Evolutionary conservation across 2,888 invertebrate genomes (phyloP).

Genomic region (Byasa hedistus): DNA sequence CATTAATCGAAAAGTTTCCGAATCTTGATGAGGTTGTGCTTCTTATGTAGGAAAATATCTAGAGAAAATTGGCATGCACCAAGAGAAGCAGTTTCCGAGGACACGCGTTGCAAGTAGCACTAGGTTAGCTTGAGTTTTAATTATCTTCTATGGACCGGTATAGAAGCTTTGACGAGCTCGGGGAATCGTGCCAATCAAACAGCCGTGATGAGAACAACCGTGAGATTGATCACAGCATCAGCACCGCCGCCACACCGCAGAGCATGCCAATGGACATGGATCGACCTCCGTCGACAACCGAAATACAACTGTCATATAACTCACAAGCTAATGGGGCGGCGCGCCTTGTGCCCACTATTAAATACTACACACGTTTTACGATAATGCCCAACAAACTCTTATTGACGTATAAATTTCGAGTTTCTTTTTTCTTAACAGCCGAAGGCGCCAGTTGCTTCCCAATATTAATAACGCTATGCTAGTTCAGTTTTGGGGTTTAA

Average conservation of each 20-base stretch:
- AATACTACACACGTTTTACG: slow-evolving; percentile 74
- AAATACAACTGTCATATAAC: slow-evolving; percentile 71
- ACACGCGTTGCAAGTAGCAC: no score
- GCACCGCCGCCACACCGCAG: slow-evolving; percentile 5
- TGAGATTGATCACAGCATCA: slow-evolving; percentile 15
- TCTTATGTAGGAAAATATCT: no score
- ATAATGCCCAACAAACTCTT: slow-evolving; percentile 74
- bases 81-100: no score
- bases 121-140: no score
- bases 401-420: slow-evolving; percentile 74
- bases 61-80: no score
- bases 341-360: slow-evolving; percentile 73
- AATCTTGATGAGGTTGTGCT: no score
- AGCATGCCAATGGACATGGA: slow-evolving; percentile 32
- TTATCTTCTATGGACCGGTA: no score
- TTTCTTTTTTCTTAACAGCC: slow-evolving; percentile 60
- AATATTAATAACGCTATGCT: slow-evolving; percentile 68
- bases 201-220: not conserved
- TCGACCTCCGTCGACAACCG: slow-evolving; percentile 32
- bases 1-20: no score
- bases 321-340: slow-evolving; percentile 73
- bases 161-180: no score
- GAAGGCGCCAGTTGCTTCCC: slow-evolving; percentile 74
- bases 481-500: slow-evolving; percentile 71
- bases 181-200: no score